A percentile compares a stretch with the other conserved stretches of the same genome.
These are phyloP conservation scores for Ageneiosus marmoratus DNA, from an alignment of 2,113 vertebrate genomes.

Conservation along the genomic window DNA sequence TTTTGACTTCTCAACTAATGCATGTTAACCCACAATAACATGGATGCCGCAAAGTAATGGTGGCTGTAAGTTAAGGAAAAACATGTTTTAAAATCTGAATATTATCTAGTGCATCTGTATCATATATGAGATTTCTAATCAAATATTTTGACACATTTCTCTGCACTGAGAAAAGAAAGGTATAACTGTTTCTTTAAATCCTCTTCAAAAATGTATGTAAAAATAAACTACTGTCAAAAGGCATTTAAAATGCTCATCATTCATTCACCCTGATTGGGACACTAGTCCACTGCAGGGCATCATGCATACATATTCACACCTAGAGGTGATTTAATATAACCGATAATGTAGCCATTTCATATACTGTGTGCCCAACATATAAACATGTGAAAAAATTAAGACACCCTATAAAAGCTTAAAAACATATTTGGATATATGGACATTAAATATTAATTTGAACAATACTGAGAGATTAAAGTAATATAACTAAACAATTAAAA, in stretches of 20 bases:
- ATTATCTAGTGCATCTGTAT: background rate
- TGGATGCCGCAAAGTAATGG: background rate
- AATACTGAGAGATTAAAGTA: no score
- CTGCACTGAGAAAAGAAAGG: background rate
- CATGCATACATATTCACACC: background rate
- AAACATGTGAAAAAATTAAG: no score
- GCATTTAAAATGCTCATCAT: background rate
- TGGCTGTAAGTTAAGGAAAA: background rate
- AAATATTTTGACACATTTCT: background rate
- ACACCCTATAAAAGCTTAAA: no score
- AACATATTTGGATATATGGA: no score
- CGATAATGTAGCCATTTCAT: background rate
- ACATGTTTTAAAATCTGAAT: background rate
- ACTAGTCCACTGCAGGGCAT: background rate
- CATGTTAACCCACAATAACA: background rate
- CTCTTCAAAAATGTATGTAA: background rate
- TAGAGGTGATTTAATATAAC: no score
- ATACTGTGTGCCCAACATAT: background rate
- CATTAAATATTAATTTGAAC: no score
- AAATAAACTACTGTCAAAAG: background rate
- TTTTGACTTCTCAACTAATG: background rate
- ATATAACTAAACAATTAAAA: no score
- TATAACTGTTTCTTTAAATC: background rate
- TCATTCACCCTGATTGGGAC: background rate
- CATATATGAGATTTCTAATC: background rate